Evolutionary conservation across 2,888 invertebrate species (phyloP), one percentile per base, ranked within the genome.

Genomic region (Zygogramma bicolorata): DNA sequence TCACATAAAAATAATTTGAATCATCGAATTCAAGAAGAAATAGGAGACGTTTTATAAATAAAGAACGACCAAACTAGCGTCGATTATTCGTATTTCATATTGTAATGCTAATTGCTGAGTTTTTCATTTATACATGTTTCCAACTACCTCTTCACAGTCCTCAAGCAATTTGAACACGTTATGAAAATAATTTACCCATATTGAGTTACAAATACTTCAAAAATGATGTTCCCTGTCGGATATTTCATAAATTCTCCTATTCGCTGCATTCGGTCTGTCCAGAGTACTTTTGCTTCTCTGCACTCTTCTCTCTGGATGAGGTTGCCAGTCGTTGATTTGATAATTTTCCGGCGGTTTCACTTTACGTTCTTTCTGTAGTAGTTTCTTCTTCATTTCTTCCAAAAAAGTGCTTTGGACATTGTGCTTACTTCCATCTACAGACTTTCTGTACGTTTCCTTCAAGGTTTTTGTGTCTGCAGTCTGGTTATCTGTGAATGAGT

Each of bases 261-360:
- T 46, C 8, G 22, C 65, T n/a, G 22, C 61, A 3, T 27, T 42
- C 1, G 65, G 31, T 29, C 53, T 71, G 6, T 71, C 68, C 34
- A 71, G n/a, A 3, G 68, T 71, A 57, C 71, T 71, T 31, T 71
- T 71, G 53, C 71, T 71, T 25, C 71, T 71, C 2, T 53, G 59
- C 20, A 71, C n/a, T 40, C 34, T 49, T 22, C 31, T 59, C 2
- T 46, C 22, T 3, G 58, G 18, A 38, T 42, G 49, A 3, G 38
- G 25, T 15, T 49, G 31, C 61, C 46, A 46, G 22, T 61, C 57
- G n/a, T 42, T 42, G n/a, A 62, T 38, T 61, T 22, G 7, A n/a
- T 18, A 22, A 6, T 1, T 53, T 25, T 53, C 25, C 7, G 34
- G 20, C 4, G 61, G 20, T 20, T 38, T 38, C 60, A 38, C 3